Conservation (phyloP, 2,797 vertebrate species). For the Typhlichthys subterraneus region DNA sequence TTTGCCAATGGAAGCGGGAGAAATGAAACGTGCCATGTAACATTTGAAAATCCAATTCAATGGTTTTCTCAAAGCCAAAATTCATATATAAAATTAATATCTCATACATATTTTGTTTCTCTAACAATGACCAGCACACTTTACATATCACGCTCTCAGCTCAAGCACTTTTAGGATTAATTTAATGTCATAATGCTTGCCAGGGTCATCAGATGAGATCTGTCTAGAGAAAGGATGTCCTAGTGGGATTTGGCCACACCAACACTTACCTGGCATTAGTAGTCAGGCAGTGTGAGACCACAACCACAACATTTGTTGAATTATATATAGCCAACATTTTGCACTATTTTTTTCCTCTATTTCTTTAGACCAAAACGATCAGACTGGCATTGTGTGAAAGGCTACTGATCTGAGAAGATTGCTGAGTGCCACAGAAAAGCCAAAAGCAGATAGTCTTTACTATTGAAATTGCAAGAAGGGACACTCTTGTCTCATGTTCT, state of each 20-base stretch:
- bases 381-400: background rate
- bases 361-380: background rate
- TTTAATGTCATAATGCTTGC: slow-evolving; percentile 57
- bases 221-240: slow-evolving; percentile 21
- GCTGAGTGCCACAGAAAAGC: background rate
- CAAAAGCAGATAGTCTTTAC: slow-evolving; percentile 1
- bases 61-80: too few species aligned
- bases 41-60: too few species aligned
- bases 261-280: slow-evolving; percentile 44
- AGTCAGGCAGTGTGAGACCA: slow-evolving; percentile 19
- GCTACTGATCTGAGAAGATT: slow-evolving; percentile 14
- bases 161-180: slow-evolving; percentile 41
- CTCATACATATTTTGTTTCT: too few species aligned
- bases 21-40: too few species aligned
- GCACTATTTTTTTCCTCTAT: background rate
- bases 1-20: too few species aligned
- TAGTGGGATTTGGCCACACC: slow-evolving; percentile 51
- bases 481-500: background rate
- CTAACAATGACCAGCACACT: slow-evolving; percentile 11
- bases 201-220: slow-evolving; percentile 45
- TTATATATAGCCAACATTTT: slow-evolving; percentile 12
- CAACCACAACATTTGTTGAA: slow-evolving; percentile 32
- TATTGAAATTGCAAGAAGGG: background rate
- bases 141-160: slow-evolving; percentile 43
- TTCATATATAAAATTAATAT: too few species aligned